phyloP scores from a whole-genome alignment of 2,113 vertebrate genomes.

The Thinocorus orbignyianus region DNA sequence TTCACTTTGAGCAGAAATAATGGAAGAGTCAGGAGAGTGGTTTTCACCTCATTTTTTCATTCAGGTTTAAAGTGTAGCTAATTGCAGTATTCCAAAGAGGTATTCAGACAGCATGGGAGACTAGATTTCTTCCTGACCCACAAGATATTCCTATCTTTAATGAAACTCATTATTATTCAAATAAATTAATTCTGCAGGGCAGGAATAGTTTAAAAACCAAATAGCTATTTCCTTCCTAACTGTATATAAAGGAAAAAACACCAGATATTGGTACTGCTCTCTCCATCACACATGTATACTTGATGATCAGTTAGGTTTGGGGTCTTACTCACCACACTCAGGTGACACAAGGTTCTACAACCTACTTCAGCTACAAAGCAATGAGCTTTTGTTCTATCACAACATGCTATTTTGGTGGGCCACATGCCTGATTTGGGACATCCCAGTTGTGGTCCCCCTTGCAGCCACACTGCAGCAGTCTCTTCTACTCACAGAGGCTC shows the following conservation, averaged over 20 bases:
- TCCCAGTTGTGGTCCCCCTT: not conserved
- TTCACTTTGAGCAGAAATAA: not conserved
- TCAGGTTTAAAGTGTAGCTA: not conserved
- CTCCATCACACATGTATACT: accelerated
- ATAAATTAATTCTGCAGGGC: not conserved
- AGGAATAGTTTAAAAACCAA: not conserved
- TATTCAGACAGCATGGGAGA: not conserved
- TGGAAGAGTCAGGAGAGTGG: not conserved
- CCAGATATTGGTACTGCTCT: not conserved
- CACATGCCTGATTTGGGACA: not conserved
- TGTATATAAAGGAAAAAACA: not conserved
- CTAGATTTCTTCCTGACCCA: not conserved
- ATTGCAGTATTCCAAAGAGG: not conserved
- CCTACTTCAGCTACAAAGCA: not conserved
- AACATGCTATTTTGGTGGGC: not conserved
- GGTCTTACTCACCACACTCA: not conserved
- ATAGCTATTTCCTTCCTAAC: not conserved
- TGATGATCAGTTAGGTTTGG: not conserved
- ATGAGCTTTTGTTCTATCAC: not conserved
- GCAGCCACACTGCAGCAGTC: not conserved
- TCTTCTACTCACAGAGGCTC: not conserved
- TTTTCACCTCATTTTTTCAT: not conserved
- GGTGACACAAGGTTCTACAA: not conserved
- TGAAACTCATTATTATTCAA: not conserved
- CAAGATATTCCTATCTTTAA: not conserved